Percentiles rank a stretch among this genome's conserved stretches.
phyloP scores from a whole-genome alignment of 2,888 invertebrate species.

The Tipula helvola region DNA sequence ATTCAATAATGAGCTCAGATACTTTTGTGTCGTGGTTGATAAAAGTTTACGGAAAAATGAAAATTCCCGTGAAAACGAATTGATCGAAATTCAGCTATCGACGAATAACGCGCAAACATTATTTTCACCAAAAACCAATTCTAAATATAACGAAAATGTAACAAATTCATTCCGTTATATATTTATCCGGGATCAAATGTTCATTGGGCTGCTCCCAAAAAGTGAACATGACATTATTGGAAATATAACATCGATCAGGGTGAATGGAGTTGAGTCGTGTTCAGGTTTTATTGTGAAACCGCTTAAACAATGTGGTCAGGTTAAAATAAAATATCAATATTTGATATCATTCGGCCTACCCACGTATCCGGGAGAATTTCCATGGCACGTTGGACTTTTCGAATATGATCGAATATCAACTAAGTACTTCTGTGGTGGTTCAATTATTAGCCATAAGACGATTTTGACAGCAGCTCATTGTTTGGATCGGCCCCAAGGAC shows the following conservation, averaged over 20 bases:
- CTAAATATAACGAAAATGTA: neutral
- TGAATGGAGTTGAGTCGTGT: neutral
- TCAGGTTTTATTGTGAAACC: constrained; percentile 20
- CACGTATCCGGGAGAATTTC: no score
- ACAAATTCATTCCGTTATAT: neutral
- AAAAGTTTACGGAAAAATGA: neutral
- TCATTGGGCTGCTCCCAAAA: neutral
- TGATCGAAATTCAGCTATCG: neutral
- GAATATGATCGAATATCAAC: no score
- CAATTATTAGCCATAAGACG: no score
- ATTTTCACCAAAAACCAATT: neutral
- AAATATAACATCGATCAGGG: neutral
- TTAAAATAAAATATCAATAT: no score
- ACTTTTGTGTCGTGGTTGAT: neutral
- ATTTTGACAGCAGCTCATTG: no score
- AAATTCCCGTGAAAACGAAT: neutral
- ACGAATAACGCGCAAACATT: neutral
- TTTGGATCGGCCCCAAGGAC: constrained; percentile 8
- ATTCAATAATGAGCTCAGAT: neutral
- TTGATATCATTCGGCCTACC: no score
- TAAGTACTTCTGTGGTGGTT: no score
- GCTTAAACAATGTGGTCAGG: constrained; percentile 16
- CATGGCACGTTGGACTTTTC: no score
- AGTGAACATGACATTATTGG: neutral
- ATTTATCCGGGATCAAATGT: neutral